Evolutionary conservation across 2,888 invertebrate genomes (phyloP), one percentile per base, ranked within the genome.

Genomic region (Parasteatoda lunata): DNA sequence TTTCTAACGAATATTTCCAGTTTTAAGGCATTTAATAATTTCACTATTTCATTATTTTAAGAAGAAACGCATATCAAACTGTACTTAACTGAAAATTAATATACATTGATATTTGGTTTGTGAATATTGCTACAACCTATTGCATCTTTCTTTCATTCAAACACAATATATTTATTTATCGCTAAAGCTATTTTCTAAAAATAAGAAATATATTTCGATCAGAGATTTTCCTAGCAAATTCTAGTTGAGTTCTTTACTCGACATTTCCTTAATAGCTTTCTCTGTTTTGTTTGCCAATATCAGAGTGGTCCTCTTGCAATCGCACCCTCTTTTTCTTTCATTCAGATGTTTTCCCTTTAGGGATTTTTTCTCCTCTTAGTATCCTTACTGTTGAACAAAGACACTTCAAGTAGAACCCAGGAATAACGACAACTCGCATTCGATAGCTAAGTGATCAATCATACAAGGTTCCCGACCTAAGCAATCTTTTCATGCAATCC

Each of bases 371-470:
- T 69, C 65, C 76, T 80, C 75, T 75, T 66, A 54, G 66, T 59
- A 59, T 51, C 72, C 51, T 52, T 52, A 47, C 54, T 30, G 54
- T 15, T 59, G 52, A 70, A 77, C 83, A 83, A 83, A 83, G 83
- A 71, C 77, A 77, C 83, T 83, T 83, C 70, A 71, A 13, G 59
- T 59, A 59, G 71, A 45, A 75, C 71, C 70, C 51, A 79, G 70
- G 76, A 83, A 82, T 76, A 71, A 83, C 77, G 77, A 70, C 83
- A 77, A 77, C 77, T 83, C 65, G 83, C 71, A 83, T 83, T 83
- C 77, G 83, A 83, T 76, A 77, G 83, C 83, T 65, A 70, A 76
- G 77, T 77, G 77, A 83, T 83, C 83, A 83, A 83, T 83, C 83
- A 83, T 65, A 71, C 65, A 59, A 54, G 66, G 52, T 73, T 73